phyloP scores from a whole-genome alignment of 2,888 invertebrate genomes.

The Drosophila glabriapex region DNA sequence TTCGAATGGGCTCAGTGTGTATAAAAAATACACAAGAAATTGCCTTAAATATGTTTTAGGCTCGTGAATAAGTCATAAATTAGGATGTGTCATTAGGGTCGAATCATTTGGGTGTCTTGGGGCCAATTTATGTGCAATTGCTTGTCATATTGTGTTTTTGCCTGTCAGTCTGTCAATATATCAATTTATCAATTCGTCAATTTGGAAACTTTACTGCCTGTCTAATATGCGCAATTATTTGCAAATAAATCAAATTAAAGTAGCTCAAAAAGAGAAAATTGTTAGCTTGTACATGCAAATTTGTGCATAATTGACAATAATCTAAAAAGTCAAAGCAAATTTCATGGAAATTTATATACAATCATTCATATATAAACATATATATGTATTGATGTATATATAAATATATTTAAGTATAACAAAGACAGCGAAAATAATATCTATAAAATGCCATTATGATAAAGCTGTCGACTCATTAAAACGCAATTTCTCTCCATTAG shows the following conservation, averaged over 20 bases:
- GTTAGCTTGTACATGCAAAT: constrained; percentile 23
- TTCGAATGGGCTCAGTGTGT: background rate
- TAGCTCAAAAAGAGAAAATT: constrained; percentile 19
- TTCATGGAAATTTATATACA: constrained; percentile 23
- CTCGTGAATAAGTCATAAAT: constrained; percentile 28
- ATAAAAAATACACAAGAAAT: background rate
- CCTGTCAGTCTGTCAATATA: constrained; percentile 28
- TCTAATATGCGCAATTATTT: constrained; percentile 55
- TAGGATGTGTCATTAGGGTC: constrained; percentile 13
- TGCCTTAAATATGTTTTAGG: background rate
- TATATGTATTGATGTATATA: constrained; percentile 9
- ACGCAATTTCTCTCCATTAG: constrained; percentile 77
- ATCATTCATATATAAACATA: constrained; percentile 3
- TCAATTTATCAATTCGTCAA: constrained; percentile 37
- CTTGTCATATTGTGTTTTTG: constrained; percentile 25
- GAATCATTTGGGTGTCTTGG: constrained; percentile 31
- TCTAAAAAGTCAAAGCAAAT: constrained; percentile 29
- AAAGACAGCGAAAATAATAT: constrained; percentile 19
- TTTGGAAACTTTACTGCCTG: constrained; percentile 14
- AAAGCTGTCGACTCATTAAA: constrained; percentile 78
- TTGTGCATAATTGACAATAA: constrained; percentile 58
- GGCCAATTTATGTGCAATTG: constrained; percentile 34
- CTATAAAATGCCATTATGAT: constrained; percentile 38
- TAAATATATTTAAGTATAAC: constrained; percentile 1
- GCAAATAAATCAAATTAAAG: constrained; percentile 52